phyloP scores from a whole-genome alignment of 2,113 vertebrate genomes.

The Podarcis raffonei region DNA sequence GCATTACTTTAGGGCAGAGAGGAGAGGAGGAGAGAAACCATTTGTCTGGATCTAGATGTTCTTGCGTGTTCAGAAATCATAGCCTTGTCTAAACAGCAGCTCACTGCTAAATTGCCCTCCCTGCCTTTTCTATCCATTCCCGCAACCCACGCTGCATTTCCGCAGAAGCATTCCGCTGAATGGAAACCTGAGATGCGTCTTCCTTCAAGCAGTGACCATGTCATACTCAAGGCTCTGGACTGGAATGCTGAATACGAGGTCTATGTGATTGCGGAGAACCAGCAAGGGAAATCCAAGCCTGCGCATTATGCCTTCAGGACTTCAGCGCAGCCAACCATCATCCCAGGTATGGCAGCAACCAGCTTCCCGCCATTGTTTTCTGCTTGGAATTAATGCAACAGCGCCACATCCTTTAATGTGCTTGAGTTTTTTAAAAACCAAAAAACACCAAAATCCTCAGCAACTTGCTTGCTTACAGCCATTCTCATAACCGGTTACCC shows the following conservation, averaged over 20 bases:
- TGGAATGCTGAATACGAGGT: slow-evolving; percentile 95
- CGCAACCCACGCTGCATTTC: background rate
- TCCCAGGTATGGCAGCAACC: slow-evolving; percentile 84
- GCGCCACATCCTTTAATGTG: slow-evolving; percentile 72
- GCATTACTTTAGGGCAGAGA: no score
- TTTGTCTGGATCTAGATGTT: background rate
- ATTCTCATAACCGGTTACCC: slow-evolving; percentile 72
- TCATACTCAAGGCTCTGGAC: slow-evolving; percentile 85
- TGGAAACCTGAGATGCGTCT: slow-evolving; percentile 94
- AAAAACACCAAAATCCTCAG: slow-evolving; percentile 52
- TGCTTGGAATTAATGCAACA: slow-evolving; percentile 76
- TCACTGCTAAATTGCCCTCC: background rate
- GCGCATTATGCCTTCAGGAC: slow-evolving; percentile 88
- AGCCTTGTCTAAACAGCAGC: no score
- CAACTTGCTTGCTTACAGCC: slow-evolving; percentile 79
- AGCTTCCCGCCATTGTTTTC: slow-evolving; percentile 47
- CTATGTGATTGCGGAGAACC: slow-evolving; percentile 92
- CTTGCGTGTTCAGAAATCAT: background rate
- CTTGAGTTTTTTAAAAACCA: slow-evolving; percentile 57
- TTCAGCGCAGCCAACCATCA: slow-evolving; percentile 84
- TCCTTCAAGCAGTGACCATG: slow-evolving; percentile 84
- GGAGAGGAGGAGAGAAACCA: background rate
- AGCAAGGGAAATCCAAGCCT: slow-evolving; percentile 90
- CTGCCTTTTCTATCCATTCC: background rate
- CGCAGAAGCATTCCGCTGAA: slow-evolving; percentile 80